phyloP scores from a whole-genome alignment of 1,140 invertebrate species.

The Pararge aegeria region DNA sequence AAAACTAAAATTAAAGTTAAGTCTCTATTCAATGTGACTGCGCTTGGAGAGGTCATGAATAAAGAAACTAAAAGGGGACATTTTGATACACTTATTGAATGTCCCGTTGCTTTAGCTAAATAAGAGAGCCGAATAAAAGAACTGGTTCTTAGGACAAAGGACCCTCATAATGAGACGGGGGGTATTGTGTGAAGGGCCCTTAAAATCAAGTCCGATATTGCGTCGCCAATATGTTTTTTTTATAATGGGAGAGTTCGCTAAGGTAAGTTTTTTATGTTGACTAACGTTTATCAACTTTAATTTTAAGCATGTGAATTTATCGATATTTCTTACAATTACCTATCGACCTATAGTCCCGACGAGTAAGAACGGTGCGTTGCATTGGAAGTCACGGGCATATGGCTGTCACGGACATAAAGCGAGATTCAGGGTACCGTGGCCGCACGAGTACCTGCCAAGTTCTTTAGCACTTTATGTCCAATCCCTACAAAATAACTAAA shows the following conservation, averaged over 20 bases:
- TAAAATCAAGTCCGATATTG: slow-evolving; percentile 51
- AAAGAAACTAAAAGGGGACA: slow-evolving; percentile 51
- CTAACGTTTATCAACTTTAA: slow-evolving; percentile 27
- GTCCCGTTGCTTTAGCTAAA: slow-evolving; percentile 65
- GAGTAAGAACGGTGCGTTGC: no score
- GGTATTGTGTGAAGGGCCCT: slow-evolving; percentile 70
- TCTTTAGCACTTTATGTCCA: no score
- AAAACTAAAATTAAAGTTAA: slow-evolving; percentile 72
- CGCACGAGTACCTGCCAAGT: no score
- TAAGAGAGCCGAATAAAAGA: slow-evolving; percentile 67
- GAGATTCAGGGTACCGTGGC: no score
- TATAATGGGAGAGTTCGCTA: slow-evolving; percentile 41
- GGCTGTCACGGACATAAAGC: no score
- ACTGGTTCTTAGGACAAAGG: slow-evolving; percentile 77
- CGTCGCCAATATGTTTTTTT: slow-evolving; percentile 67
- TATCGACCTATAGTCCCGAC: no score
- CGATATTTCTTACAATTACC: no score
- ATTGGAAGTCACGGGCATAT: no score
- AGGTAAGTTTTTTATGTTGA: background rate
- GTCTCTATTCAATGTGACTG: slow-evolving; percentile 41
- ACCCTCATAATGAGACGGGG: slow-evolving; percentile 74
- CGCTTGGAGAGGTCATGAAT: slow-evolving; percentile 61
- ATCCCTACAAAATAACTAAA: no score
- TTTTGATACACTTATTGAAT: slow-evolving; percentile 75
- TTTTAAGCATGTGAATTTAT: no score